Evolutionary conservation across 64 coral and sea anemone species (phyloP).

Genomic region (Montipora cactus): DNA sequence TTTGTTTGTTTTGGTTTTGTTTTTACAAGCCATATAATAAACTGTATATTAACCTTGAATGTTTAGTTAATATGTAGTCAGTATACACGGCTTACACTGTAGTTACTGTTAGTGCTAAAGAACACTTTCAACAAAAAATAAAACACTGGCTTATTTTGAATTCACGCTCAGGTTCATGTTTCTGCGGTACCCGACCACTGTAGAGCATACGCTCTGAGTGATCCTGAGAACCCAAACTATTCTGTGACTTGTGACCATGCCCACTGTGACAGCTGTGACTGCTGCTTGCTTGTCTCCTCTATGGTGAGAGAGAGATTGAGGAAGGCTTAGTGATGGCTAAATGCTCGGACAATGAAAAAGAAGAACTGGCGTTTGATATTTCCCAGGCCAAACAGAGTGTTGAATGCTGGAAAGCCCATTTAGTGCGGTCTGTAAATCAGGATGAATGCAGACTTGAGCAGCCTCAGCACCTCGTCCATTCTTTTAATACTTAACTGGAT

Average conservation of each 20-base stretch:
- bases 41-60: background rate
- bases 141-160: slow-evolving; percentile 27
- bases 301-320: background rate
- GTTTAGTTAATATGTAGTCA: too few relatives aligned
- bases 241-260: background rate
- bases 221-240: slow-evolving; percentile 6
- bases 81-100: background rate
- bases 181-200: slow-evolving; percentile 8
- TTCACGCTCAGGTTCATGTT: slow-evolving; percentile 28
- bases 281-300: background rate
- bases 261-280: background rate
- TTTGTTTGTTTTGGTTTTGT: slow-evolving; percentile 11
- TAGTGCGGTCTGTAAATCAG: background rate
- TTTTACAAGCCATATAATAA: slow-evolving; percentile 9
- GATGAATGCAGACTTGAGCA: background rate
- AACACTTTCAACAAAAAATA: slow-evolving; percentile 9
- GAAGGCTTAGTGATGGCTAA: background rate
- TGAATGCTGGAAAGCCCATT: background rate
- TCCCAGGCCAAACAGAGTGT: background rate
- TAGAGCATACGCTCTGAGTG: background rate
- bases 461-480: background rate
- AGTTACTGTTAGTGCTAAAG: slow-evolving; percentile 20
- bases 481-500: background rate
- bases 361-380: background rate
- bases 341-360: background rate